A percentile compares a stretch with the other conserved stretches of the same genome.
phyloP scores from a whole-genome alignment of 2,888 invertebrate species.

The Drosophila nr. perissopoda region DNA sequence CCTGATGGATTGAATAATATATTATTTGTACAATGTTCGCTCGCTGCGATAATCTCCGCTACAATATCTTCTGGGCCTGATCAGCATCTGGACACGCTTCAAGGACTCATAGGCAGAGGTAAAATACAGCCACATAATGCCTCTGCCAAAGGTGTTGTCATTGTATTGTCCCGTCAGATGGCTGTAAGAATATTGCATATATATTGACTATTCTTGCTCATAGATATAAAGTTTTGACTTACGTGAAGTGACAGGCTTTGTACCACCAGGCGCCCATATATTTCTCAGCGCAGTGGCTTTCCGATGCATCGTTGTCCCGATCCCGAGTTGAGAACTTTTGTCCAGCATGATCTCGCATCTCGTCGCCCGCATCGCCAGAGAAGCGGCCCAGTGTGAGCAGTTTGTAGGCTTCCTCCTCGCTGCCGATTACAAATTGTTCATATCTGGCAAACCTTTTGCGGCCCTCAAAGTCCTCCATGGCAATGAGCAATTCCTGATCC shows the following conservation, averaged over 20 bases:
- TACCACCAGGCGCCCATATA: slow-evolving; percentile 92
- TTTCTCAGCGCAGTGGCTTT: slow-evolving; percentile 88
- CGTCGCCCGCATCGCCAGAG: slow-evolving; percentile 89
- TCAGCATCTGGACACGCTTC: slow-evolving; percentile 88
- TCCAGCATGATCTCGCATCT: slow-evolving; percentile 88
- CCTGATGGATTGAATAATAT: not conserved
- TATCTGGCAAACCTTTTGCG: slow-evolving; percentile 87
- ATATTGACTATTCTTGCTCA: not conserved
- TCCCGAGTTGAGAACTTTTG: slow-evolving; percentile 89
- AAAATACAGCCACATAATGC: slow-evolving; percentile 72
- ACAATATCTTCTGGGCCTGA: slow-evolving; percentile 85
- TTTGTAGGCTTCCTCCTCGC: slow-evolving; percentile 88
- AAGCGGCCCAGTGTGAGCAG: slow-evolving; percentile 88
- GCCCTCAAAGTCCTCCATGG: slow-evolving; percentile 87
- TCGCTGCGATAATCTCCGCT: not conserved
- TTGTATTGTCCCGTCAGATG: slow-evolving; percentile 89
- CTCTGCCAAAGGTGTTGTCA: slow-evolving; percentile 86
- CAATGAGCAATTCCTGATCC: slow-evolving; percentile 87
- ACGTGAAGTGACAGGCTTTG: slow-evolving; percentile 88
- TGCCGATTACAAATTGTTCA: slow-evolving; percentile 88
- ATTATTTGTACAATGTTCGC: not conserved
- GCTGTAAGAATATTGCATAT: slow-evolving; percentile 78
- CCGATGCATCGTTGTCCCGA: slow-evolving; percentile 87
- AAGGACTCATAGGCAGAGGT: slow-evolving; percentile 81
- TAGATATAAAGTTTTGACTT: slow-evolving; percentile 7